Evolutionary conservation across 1,140 invertebrate genomes (phyloP), one percentile per base, ranked within the genome.

Genomic region (Brachionus paranguensis): DNA sequence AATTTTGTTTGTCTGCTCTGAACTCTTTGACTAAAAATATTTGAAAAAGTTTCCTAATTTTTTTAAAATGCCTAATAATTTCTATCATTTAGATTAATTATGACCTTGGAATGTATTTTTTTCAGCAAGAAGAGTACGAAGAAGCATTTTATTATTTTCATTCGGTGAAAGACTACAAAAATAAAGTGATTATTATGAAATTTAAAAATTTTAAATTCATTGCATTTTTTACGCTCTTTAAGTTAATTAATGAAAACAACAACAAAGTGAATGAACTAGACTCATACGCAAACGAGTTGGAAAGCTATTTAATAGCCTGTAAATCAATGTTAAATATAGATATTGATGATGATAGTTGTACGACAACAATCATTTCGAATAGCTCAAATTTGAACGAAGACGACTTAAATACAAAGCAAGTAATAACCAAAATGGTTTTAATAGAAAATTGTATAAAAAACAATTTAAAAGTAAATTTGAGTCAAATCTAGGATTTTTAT

Each of bases 111-210:
- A 81, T 81, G 53, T 81, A 81, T 37, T 68, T 64, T 47, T 81
- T 81, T 41, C 78, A 81, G 53, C 53, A 81, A 81, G 78, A 81
- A 68, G 78, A 81, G 12, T 81, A 81, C 72, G 43, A 76, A 76
- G 72, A 76, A 50, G 41, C 72, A 27, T 76, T 76, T 76, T 76
- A 76, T 27, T 50, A 50, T 50, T 76, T 76, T 50, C 72, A 76
- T 11, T 47, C 72, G 29, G 72, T 76, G 2, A 76, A 76, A 50
- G 72, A 76, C 6, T 76, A 76, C 43, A 76, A 76, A 76, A 76
- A 76, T 76, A 76, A 76, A 29, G 68, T 72, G 47, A 72, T 11
- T 20, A 14, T n/a, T 33, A 24, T 8, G 0, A n/a, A 68, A 33
- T 24, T 37, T 6, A 2, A 37, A 37, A 37, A 37, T 37, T 37